Percentiles rank a stretch among this genome's conserved stretches.
Evolutionary conservation across 2,888 invertebrate genomes (phyloP).

Genomic region (Gryllus longicercus): DNA sequence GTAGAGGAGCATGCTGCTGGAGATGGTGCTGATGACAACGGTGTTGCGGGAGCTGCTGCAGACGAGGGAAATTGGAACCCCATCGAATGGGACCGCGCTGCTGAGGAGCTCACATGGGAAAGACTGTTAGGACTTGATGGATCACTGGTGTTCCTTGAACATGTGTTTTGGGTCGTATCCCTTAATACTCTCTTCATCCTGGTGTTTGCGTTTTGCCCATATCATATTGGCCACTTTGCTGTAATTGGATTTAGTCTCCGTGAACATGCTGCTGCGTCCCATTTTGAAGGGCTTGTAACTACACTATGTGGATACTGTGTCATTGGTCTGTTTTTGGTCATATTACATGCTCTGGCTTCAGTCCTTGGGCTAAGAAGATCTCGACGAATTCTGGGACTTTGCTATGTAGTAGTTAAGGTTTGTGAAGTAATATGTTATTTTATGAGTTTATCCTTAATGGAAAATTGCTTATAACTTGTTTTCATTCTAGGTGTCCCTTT

Average conservation of each 20-base stretch:
- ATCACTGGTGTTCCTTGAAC: conserved; percentile 93
- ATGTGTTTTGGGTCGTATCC: conserved; percentile 99
- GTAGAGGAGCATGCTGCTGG: conserved; percentile 38
- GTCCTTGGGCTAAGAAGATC: conserved; percentile 75
- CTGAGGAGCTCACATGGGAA: conserved; percentile 98
- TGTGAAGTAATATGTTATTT: too few species aligned
- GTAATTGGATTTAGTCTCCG: conserved; percentile 68
- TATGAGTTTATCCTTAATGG: conserved; percentile 10
- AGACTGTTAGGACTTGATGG: conserved; percentile 92
- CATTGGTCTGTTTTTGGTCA: conserved; percentile 74
- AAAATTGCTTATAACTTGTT: not conserved
- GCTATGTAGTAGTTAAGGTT: conserved; percentile 77
- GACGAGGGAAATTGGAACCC: conserved; percentile 95
- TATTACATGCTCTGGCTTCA: conserved; percentile 80
- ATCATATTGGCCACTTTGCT: conserved; percentile 87
- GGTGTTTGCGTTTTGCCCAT: conserved; percentile 95
- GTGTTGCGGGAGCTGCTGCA: conserved; percentile 47
- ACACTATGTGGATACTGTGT: conserved; percentile 91
- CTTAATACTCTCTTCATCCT: conserved; percentile 94
- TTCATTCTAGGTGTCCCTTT: conserved; percentile 72
- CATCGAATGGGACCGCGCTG: conserved; percentile 97
- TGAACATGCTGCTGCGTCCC: conserved; percentile 67
- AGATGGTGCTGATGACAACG: conserved; percentile 40
- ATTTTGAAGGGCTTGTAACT: conserved; percentile 90
- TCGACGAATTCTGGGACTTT: conserved; percentile 82